Base-by-base conservation (phyloP, 2,113 vertebrate genomes). In the Redunca redunca region DNA sequence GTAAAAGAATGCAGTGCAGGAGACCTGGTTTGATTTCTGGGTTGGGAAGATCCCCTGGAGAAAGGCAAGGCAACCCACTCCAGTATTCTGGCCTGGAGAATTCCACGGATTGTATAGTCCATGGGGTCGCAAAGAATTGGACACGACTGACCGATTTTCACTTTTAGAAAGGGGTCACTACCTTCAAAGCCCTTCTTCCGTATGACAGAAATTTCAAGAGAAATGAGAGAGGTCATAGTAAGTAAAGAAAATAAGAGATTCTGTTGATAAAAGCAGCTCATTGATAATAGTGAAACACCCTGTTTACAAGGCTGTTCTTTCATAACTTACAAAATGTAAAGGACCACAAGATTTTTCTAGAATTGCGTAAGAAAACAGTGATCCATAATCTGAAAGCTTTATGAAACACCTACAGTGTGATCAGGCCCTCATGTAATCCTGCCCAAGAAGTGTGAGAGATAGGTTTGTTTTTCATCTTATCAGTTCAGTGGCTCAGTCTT, bases 161-260 rank as follows among this genome's bases (percentile, higher is more conserved):
- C 36, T 74, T 81, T 67, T 52, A 87, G 33, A 92, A 95, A 36
- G 96, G 3, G 8, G 33, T 90, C 77, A 71, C 19, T 78, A 21
- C 46, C 95, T 33, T 90, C 28, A 93, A 11, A 2, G 2, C 40
- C 7, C 78, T 94, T 77, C 55, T 71, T 84, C 30, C 30, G 5
- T 43, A 9, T 48, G 88, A 86, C 0, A 58, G 67, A 78, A 21
- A 88, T 83, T 91, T 58, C 1, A 95, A 62, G 52, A 98, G 17
- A 53, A 12, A 36, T 48, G 6, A 23, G 71, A 77, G 52, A 87
- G 50, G 40, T 19, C 74, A 19, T 40, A 9, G 13, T 8, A 92
- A 94, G 48, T 88, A 93, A 6, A 95, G 64, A 96, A 48, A 88
- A 82, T 53, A 85, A 97, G 91, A 88, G 40, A 87, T 52, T 86